Conservation (phyloP, 2,888 invertebrate species). For the Molorchus minor region DNA sequence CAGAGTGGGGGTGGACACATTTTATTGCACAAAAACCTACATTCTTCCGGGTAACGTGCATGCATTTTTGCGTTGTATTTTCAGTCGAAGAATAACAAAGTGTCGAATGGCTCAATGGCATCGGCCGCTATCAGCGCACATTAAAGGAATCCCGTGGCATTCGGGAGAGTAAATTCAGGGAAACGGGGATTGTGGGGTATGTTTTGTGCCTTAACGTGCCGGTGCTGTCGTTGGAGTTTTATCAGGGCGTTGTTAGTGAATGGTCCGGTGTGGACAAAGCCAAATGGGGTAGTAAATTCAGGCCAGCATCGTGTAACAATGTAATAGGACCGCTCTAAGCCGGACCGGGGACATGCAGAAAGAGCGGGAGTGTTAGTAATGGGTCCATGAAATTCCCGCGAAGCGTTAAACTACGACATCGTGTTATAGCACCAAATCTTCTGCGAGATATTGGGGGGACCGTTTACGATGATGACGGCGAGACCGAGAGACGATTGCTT, state of each 20-base stretch:
- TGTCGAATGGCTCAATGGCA: conserved; percentile 39
- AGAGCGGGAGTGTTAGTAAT: conserved; percentile 48
- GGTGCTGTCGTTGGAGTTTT: conserved; percentile 43
- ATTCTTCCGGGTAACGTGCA: too few species aligned
- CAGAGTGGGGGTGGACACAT: too few species aligned
- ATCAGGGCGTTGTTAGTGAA: conserved; percentile 47
- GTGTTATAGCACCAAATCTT: conserved; percentile 47
- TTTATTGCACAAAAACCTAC: too few species aligned
- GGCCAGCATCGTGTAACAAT: conserved; percentile 49
- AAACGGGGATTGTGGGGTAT: conserved; percentile 37
- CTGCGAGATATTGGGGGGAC: conserved; percentile 19
- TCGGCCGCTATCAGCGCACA: conserved; percentile 35
- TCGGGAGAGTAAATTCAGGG: conserved; percentile 40
- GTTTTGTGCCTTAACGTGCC: conserved; percentile 42
- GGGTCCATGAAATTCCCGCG: conserved; percentile 46
- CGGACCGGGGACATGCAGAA: conserved; percentile 48
- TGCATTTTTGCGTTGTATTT: conserved; percentile 31
- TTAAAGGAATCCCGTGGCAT: conserved; percentile 40
- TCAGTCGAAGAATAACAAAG: conserved; percentile 37
- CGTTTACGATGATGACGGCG: too few species aligned
- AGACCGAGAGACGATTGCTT: too few species aligned
- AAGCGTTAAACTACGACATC: conserved; percentile 43
- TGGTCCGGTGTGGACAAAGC: conserved; percentile 51
- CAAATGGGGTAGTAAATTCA: conserved; percentile 53
- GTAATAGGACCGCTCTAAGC: conserved; percentile 48